These are phyloP conservation scores for Dexiosoma caninum DNA, from an alignment of 2,888 invertebrate species.

Conservation along the genomic window DNA sequence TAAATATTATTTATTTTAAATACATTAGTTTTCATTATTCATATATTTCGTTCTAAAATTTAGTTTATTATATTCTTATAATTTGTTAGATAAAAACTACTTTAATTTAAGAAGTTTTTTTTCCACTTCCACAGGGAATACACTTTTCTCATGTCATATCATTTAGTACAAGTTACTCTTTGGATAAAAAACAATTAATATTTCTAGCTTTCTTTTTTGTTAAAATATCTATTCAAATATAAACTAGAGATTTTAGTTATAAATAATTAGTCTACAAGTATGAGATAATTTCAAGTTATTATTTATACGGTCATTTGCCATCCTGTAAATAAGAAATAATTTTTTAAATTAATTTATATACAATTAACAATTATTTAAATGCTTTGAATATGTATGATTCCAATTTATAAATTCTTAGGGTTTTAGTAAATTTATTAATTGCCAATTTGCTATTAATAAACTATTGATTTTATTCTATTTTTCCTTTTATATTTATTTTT, in stretches of 20 bases:
- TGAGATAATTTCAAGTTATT: neutral
- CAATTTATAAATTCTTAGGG: constrained; percentile 54
- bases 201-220: too few relatives aligned
- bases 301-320: too few relatives aligned
- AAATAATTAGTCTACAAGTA: constrained; percentile 49
- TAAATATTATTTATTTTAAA: constrained; percentile 39
- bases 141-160: constrained; percentile 5
- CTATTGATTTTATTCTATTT: constrained; percentile 5
- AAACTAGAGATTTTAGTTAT: constrained; percentile 27
- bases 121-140: neutral
- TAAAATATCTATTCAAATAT: constrained; percentile 35
- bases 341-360: constrained; percentile 44
- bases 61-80: constrained; percentile 15
- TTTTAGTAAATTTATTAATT: constrained; percentile 25
- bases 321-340: neutral
- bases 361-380: constrained; percentile 48
- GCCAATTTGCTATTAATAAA: too few relatives aligned
- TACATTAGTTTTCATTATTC: constrained; percentile 23
- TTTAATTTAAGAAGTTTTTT: constrained; percentile 34
- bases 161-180: constrained; percentile 32
- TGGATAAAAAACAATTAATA: constrained; percentile 36
- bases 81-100: constrained; percentile 34
- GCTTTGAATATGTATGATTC: neutral
- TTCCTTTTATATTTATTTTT: neutral
- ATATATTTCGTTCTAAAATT: constrained; percentile 48